Conservation (phyloP, 2,113 vertebrate species). For the Lepus europaeus region DNA sequence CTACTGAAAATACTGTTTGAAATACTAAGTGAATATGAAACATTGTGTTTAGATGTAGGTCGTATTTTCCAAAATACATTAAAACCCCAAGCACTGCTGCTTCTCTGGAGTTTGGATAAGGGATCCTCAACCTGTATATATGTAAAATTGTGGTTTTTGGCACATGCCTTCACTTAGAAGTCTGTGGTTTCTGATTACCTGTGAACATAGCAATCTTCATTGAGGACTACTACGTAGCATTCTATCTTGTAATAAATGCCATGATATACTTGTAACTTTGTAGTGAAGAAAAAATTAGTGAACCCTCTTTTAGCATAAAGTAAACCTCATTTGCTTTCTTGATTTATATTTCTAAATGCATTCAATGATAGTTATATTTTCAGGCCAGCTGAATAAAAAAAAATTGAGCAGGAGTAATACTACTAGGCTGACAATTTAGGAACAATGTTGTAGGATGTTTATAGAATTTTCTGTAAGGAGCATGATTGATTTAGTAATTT, state of each 20-base stretch:
- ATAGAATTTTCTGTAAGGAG: background rate
- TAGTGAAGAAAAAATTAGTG: background rate
- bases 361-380: constrained; percentile 7
- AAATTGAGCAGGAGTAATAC: background rate
- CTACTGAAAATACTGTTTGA: too few relatives aligned
- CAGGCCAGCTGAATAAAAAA: constrained; percentile 5
- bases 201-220: background rate
- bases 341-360: constrained; percentile 36
- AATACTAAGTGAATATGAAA: too few relatives aligned
- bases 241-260: constrained; percentile 27
- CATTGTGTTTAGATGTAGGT: too few relatives aligned
- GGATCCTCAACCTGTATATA: background rate
- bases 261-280: background rate
- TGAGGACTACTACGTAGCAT: background rate
- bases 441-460: background rate
- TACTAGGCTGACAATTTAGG: background rate
- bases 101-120: too few relatives aligned
- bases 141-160: background rate
- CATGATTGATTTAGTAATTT: background rate
- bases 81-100: too few relatives aligned
- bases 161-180: background rate
- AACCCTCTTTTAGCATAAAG: background rate
- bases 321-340: constrained; percentile 2
- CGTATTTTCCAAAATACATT: too few relatives aligned
- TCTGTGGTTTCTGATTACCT: background rate